Base-by-base conservation (phyloP, 2,888 invertebrate genomes). In the Homarus gammarus region DNA sequence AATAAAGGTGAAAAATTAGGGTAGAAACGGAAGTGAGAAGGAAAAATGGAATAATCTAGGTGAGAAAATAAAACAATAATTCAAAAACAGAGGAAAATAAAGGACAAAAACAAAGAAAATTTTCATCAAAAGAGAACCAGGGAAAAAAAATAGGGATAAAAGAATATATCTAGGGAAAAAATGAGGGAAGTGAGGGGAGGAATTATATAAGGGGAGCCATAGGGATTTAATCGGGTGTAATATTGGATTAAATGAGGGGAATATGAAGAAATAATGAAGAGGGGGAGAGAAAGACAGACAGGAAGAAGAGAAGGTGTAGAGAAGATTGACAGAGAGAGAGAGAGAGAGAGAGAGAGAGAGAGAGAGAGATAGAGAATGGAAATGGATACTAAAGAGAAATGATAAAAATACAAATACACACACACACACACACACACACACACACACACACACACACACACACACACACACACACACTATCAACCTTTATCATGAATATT, bases 161-260 rank as follows among this genome's bases (percentile, higher is more conserved):
- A n/a, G n/a, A 12, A 49, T 8, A 49, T 49, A 15, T 56, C 56
- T 56, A 18, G 56, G 56, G 56, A 3, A 56, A 56, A 56, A 56
- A 56, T 56, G 22, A 22, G 15, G 64, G 64, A 27, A n/a, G 72
- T 12, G 49, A 10, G 77, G 33, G 61, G 56, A 61, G 33, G 44
- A n/a, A 33, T 56, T 31, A 61, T 31, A 36, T 18, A 10, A 79
- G 79, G 61, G n/a, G 56, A 61, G 22, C 18, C 79, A 22, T 36
- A n/a, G 22, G 36, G 22, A 38, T 79, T n/a, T 36, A 79, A 79
- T 61, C 79, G 79, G 61, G 61, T 79, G 79, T 79, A 79, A 79
- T 61, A 79, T 79, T 79, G 79, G 79, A 33, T 61, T 56, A 79
- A 79, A 79, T 79, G 79, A 79, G 79, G 79, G 79, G 79, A 79